Base-by-base conservation (phyloP, 2,888 invertebrate species). In the Hesperia comma region DNA sequence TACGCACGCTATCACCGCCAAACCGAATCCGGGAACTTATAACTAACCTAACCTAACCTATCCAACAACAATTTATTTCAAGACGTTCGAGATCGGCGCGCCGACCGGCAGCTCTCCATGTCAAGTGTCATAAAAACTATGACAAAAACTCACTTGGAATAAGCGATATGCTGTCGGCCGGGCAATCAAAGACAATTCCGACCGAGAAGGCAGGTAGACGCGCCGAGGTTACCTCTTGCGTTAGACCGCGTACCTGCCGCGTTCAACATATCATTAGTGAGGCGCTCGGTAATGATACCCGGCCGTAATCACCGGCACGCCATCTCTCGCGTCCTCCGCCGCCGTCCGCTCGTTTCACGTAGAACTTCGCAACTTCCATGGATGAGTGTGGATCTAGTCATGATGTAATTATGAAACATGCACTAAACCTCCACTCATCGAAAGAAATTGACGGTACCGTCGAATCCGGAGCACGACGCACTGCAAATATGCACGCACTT, bases 331-430 rank as follows among this genome's bases (percentile, higher is more conserved):
- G 70, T 73, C 74, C 70, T 71, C 90, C 74, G 75, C 77, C 70
- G 67, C 33, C 60, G 60, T 41, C 26, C 57, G 60, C 49, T 57
- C 57, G 57, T 26, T 17, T 21, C 68, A 68, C 79, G 92, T 81
- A 82, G 94, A 90, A 86, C 88, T 90, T 86, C 89, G 90, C 93
- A 92, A 92, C 89, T 93, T 94, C 95, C 94, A 93, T 95, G 95
- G 95, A 95, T 95, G 95, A 95, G 95, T 95, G 95, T 95, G 95
- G 95, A 95, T 95, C 95, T 95, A 95, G 95, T 95, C 95, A 95
- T 95, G 95, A 91, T 90, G 92, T 82, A 84, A 78, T 63, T 51
- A 51, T 57, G 46, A 71, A 92, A 95, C 95, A 95, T 95, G 95
- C 93, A 95, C 95, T 94, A 95, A 94, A 95, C 94, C 95, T 95